Evolutionary conservation across 92 coral and sea anemone species (phyloP).

Genomic region (Muricea muricata): DNA sequence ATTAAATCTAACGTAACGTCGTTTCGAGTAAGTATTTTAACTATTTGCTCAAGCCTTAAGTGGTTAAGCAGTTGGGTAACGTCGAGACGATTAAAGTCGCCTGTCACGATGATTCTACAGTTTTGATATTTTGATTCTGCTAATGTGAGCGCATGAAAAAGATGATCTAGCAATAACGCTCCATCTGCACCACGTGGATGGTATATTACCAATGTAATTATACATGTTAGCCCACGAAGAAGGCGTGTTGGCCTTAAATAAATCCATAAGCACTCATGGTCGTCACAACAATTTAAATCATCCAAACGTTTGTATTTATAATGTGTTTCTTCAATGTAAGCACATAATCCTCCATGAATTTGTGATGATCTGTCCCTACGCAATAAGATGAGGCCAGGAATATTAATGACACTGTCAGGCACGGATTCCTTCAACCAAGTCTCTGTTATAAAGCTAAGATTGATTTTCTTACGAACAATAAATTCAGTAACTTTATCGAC

Average conservation of each 20-base stretch:
- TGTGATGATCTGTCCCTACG: slow-evolving; percentile 42
- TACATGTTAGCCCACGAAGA: slow-evolving; percentile 27
- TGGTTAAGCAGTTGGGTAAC: slow-evolving; percentile 19
- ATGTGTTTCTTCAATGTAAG: slow-evolving; percentile 2
- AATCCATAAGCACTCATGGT: slow-evolving; percentile 49
- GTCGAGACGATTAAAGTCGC: slow-evolving; percentile 55
- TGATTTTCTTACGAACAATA: slow-evolving; percentile 43
- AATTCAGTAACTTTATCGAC: slow-evolving; percentile 53
- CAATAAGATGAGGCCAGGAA: background rate
- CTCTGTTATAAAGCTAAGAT: slow-evolving; percentile 53
- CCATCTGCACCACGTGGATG: slow-evolving; percentile 50
- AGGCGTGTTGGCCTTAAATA: slow-evolving; percentile 53
- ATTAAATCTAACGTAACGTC: slow-evolving; percentile 34
- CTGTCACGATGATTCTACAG: slow-evolving; percentile 58
- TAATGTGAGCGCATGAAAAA: slow-evolving; percentile 50
- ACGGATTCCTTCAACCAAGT: slow-evolving; percentile 55
- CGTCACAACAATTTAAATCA: slow-evolving; percentile 40
- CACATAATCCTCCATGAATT: slow-evolving; percentile 60
- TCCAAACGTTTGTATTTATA: slow-evolving; percentile 30
- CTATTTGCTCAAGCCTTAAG: slow-evolving; percentile 54
- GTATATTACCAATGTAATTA: slow-evolving; percentile 44
- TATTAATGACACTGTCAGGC: slow-evolving; percentile 28
- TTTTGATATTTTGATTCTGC: slow-evolving; percentile 56
- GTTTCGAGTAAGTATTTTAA: slow-evolving; percentile 53
- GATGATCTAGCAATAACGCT: slow-evolving; percentile 40